Percentiles rank a stretch among this genome's conserved stretches.
Conservation (phyloP, 2,797 vertebrate genomes). For the Pangasius macronema region DNA sequence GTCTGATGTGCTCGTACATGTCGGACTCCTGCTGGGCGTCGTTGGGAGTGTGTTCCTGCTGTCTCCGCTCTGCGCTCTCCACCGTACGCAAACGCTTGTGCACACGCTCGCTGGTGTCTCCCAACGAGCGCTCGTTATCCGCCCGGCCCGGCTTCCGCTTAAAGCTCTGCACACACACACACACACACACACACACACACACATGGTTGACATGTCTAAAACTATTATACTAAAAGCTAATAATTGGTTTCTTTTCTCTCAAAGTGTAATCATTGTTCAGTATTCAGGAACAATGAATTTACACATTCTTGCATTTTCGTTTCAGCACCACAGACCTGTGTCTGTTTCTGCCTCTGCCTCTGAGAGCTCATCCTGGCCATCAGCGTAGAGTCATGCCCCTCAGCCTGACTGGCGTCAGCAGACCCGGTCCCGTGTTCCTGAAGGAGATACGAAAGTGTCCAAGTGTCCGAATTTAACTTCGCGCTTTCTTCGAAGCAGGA, state of each 20-base stretch:
- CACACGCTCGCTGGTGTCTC: constrained; percentile 83
- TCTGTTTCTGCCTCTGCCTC: constrained; percentile 80
- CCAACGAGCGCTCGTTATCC: constrained; percentile 85
- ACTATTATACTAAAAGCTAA: not conserved
- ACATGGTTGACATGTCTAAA: not conserved
- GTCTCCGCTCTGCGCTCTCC: constrained; percentile 69
- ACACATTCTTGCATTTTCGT: not conserved
- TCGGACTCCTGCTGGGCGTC: constrained; percentile 80
- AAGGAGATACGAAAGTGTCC: not conserved
- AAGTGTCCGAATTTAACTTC: not conserved
- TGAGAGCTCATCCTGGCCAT: constrained; percentile 83
- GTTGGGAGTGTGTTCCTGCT: constrained; percentile 58
- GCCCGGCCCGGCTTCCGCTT: constrained; percentile 93
- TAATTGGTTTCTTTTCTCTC: not conserved
- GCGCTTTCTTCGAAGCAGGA: not conserved
- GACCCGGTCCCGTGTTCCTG: constrained; percentile 90
- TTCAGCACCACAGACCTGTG: constrained; percentile 77
- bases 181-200: constrained; percentile 4
- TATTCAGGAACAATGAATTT: not conserved
- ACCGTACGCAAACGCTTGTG: constrained; percentile 87
- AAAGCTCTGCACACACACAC: constrained; percentile 77
- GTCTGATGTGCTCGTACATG: constrained; percentile 86
- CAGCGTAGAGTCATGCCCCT: constrained; percentile 88
- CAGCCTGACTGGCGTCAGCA: constrained; percentile 89
- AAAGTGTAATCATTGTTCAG: not conserved